Percentiles rank a stretch among this genome's conserved stretches.
These are phyloP conservation scores for Coboldia fuscipes DNA, from an alignment of 1,140 invertebrate genomes.

Conservation along the genomic window DNA sequence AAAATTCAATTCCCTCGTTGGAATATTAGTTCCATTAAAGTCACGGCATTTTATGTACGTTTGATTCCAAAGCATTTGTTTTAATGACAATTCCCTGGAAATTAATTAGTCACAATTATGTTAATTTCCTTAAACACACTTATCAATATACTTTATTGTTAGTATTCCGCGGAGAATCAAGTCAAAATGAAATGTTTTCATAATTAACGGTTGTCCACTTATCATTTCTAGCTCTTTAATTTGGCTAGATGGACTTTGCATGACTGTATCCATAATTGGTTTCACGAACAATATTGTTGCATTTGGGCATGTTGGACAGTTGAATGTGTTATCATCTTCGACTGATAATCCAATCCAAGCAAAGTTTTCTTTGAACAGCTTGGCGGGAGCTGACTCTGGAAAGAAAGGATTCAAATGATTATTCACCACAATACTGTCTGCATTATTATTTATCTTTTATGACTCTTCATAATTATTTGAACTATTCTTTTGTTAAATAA, in stretches of 20 bases:
- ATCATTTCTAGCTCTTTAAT: constrained; percentile 44
- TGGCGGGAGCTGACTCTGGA: constrained; percentile 15
- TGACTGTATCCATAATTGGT: constrained; percentile 34
- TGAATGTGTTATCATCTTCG: constrained; percentile 40
- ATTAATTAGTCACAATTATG: neutral
- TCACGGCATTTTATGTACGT: too few species aligned
- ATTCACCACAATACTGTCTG: too few species aligned
- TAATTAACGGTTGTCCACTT: constrained; percentile 42
- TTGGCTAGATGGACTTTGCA: constrained; percentile 34
- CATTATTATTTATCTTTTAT: neutral
- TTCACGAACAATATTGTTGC: constrained; percentile 42
- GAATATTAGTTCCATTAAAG: too few species aligned
- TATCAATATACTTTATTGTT: constrained; percentile 37
- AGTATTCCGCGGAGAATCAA: constrained; percentile 44
- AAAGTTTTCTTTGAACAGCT: constrained; percentile 25
- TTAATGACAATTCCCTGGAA: neutral
- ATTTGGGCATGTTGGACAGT: constrained; percentile 42
- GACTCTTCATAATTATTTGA: neutral
- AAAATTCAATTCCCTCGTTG: too few species aligned
- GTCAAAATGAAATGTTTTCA: constrained; percentile 73
- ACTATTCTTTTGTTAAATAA: neutral
- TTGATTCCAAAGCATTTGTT: too few species aligned
- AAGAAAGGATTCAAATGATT: neutral
- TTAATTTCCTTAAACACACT: neutral
- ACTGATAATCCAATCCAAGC: constrained; percentile 44